phyloP scores from a whole-genome alignment of 2,888 invertebrate species.

The Galerucella pusilla region DNA sequence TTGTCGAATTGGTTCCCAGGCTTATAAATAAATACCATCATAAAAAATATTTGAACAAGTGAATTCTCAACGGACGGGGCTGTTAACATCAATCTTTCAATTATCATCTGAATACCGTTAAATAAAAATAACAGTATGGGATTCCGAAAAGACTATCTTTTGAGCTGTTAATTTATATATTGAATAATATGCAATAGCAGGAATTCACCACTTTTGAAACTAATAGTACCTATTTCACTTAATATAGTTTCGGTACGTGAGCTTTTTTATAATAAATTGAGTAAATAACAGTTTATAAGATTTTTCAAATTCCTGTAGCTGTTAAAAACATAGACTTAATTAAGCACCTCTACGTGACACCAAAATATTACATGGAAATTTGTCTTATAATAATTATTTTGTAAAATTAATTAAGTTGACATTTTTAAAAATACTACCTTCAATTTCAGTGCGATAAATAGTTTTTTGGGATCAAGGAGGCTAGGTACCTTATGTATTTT shows the following conservation, averaged over 20 bases:
- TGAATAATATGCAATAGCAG: no score
- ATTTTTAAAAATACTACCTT: background rate
- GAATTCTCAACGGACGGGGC: no score
- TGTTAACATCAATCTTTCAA: no score
- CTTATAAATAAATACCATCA: no score
- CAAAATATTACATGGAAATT: background rate
- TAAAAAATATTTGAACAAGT: no score
- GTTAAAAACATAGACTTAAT: background rate
- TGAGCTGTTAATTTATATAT: no score
- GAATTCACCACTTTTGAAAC: background rate
- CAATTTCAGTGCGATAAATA: background rate
- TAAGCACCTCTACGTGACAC: background rate
- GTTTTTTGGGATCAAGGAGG: no score
- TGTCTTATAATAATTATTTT: background rate
- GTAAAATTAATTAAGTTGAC: background rate
- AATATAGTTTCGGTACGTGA: background rate
- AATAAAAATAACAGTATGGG: no score
- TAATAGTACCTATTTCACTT: background rate
- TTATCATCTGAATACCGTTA: no score
- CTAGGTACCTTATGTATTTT: no score
- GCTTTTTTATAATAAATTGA: constrained; percentile 1
- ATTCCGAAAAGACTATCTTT: no score
- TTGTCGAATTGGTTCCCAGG: no score
- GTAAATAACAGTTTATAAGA: constrained; percentile 5
- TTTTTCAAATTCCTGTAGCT: background rate